A percentile compares a stretch with the other conserved stretches of the same genome.
These are phyloP conservation scores for Amphipoea oculea DNA, from an alignment of 2,888 invertebrate genomes.

Conservation along the genomic window DNA sequence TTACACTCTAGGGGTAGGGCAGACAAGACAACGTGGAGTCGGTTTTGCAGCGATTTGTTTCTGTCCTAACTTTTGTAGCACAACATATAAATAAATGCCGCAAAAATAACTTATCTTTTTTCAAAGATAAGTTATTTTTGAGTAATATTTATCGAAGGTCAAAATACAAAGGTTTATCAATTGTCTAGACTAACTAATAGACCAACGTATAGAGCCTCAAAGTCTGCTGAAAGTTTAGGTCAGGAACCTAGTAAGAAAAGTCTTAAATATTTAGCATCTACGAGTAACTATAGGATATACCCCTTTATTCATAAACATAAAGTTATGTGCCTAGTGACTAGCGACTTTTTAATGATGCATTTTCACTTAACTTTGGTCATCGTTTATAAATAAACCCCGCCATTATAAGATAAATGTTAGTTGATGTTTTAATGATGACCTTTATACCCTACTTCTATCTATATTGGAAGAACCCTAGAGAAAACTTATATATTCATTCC, in stretches of 20 bases:
- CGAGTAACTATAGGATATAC: background rate
- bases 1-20: no score
- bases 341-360: no score
- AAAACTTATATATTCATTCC: background rate
- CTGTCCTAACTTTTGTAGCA: no score
- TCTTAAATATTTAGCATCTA: background rate
- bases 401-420: background rate
- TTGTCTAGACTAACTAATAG: background rate
- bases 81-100: no score
- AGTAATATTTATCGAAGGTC: background rate
- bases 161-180: background rate
- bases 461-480: background rate
- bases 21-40: no score
- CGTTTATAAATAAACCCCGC: background rate
- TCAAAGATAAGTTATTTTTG: background rate
- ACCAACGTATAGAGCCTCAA: background rate
- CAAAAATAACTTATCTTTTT: background rate
- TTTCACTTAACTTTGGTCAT: no score
- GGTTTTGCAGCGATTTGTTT: no score
- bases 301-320: no score
- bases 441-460: background rate
- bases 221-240: background rate
- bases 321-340: no score
- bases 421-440: background rate
- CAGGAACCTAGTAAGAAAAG: background rate